Evolutionary conservation across 2,888 invertebrate species (phyloP).

Genomic region (Drosophila rellima): DNA sequence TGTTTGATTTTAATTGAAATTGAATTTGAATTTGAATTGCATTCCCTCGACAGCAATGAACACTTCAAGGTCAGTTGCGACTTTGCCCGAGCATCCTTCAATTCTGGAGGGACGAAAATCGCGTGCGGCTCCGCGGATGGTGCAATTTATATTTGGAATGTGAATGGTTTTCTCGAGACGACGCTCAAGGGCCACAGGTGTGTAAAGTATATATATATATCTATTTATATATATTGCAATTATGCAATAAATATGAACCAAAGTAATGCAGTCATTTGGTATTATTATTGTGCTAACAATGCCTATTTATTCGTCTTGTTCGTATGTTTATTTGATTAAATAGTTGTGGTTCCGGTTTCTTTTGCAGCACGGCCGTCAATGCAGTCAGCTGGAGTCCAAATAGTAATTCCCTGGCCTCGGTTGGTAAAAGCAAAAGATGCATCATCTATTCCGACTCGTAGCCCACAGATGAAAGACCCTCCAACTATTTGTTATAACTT

Average conservation of each 20-base stretch:
- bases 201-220: too few species aligned
- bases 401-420: constrained; percentile 92
- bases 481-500: constrained; percentile 21
- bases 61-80: constrained; percentile 98
- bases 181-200: constrained; percentile 93
- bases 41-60: constrained; percentile 90
- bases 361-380: constrained; percentile 92
- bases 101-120: constrained; percentile 94
- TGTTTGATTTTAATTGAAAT: neutral
- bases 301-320: too few species aligned
- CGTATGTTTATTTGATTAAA: constrained; percentile 27
- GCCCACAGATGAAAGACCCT: constrained; percentile 43
- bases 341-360: constrained; percentile 83
- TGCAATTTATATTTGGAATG: constrained; percentile 96
- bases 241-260: constrained; percentile 31
- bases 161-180: constrained; percentile 91
- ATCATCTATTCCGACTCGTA: constrained; percentile 92
- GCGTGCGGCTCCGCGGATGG: constrained; percentile 98
- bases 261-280: too few species aligned
- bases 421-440: constrained; percentile 93
- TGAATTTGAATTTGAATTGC: neutral
- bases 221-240: neutral
- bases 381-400: constrained; percentile 96
- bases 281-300: too few species aligned
- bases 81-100: constrained; percentile 96